A percentile compares a stretch with the other conserved stretches of the same genome.
Evolutionary conservation across 1,140 invertebrate species (phyloP).

Genomic region (Drosophila gunungcola): DNA sequence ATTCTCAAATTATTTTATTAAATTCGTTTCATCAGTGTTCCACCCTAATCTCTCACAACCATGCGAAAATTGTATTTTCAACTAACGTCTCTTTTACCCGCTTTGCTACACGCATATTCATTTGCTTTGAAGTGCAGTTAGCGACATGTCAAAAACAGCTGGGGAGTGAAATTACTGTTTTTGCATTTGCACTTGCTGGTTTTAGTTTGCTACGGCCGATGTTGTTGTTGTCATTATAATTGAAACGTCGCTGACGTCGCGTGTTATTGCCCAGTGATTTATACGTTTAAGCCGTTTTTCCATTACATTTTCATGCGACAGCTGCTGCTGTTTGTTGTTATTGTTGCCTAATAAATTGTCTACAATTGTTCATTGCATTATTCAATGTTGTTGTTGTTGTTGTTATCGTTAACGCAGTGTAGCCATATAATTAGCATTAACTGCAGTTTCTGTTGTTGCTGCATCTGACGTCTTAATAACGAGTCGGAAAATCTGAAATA

Average conservation of each 20-base stretch:
- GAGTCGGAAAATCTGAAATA: conserved; percentile 4
- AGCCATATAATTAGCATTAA: conserved; percentile 57
- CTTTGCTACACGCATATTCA: conserved; percentile 10
- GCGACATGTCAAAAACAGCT: conserved; percentile 42
- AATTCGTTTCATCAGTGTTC: not conserved
- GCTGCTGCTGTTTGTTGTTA: conserved; percentile 18
- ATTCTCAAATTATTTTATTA: too few species aligned
- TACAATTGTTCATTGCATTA: conserved; percentile 50
- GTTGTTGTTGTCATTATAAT: conserved; percentile 24
- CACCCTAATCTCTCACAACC: conserved; percentile 5
- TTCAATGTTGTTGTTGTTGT: conserved; percentile 8
- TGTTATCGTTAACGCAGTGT: conserved; percentile 12
- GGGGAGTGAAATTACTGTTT: conserved; percentile 24
- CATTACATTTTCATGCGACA: conserved; percentile 29
- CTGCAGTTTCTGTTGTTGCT: conserved; percentile 25
- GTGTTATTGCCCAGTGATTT: conserved; percentile 53
- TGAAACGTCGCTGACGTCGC: conserved; percentile 31
- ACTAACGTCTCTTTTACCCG: conserved; percentile 7
- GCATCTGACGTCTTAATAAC: conserved; percentile 19
- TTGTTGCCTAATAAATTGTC: conserved; percentile 53
- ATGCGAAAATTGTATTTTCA: not conserved
- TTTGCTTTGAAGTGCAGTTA: conserved; percentile 41
- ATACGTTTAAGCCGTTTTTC: conserved; percentile 55
- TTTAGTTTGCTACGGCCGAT: conserved; percentile 1
- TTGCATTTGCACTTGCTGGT: conserved; percentile 10